Percentiles rank a stretch among this genome's conserved stretches.
phyloP scores from a whole-genome alignment of 2,797 vertebrate species.

The Mus spretus region DNA sequence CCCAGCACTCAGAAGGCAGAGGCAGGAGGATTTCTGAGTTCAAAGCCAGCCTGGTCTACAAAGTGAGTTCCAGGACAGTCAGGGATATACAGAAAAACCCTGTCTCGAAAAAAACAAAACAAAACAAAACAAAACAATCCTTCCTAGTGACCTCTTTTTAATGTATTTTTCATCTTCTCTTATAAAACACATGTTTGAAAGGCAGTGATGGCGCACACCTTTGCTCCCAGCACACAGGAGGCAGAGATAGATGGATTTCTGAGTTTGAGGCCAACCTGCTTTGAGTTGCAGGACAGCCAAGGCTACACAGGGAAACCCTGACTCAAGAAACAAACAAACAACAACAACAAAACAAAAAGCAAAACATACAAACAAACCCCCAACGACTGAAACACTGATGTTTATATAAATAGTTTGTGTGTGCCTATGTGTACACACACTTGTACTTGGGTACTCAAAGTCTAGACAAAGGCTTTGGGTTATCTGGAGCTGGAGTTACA shows the following conservation, averaged over 20 bases:
- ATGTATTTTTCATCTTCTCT: constrained; percentile 21
- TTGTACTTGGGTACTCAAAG: not conserved
- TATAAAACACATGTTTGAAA: not conserved
- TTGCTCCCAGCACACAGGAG: not conserved
- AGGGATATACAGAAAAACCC: too few relatives aligned
- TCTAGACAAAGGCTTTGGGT: not conserved
- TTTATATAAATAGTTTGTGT: constrained; percentile 17
- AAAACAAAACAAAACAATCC: not conserved
- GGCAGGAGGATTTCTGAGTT: too few relatives aligned
- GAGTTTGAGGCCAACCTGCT: not conserved
- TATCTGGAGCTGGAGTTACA: not conserved
- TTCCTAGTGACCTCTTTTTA: not conserved
- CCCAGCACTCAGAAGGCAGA: too few relatives aligned
- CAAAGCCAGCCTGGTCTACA: too few relatives aligned
- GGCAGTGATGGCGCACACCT: not conserved
- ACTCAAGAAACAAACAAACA: not conserved
- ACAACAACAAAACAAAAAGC: not conserved
- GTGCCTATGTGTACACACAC: not conserved
- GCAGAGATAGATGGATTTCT: not conserved
- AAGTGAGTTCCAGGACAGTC: too few relatives aligned
- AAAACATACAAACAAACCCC: not conserved
- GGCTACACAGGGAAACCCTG: not conserved
- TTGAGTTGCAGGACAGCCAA: not conserved
- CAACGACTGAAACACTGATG: not conserved
- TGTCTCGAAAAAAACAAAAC: too few relatives aligned